A percentile compares a stretch with the other conserved stretches of the same genome.
Conservation (phyloP, 2,797 vertebrate species). For the Nothura maculosa region DNA sequence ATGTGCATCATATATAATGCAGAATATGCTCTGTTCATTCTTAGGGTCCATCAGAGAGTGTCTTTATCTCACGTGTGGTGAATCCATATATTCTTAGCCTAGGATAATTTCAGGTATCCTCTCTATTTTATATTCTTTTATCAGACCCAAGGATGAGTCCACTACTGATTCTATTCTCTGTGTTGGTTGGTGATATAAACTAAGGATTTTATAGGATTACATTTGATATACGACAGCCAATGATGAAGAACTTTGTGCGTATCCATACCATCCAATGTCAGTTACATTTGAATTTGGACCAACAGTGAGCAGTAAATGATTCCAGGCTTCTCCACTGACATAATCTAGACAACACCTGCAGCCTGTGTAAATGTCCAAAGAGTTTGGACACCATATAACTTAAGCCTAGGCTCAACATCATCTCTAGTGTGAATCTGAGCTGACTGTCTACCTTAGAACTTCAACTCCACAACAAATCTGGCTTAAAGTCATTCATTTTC, state of each 20-base stretch:
- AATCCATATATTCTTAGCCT: rapidly evolving
- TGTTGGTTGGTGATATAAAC: not conserved
- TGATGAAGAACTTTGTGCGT: not conserved
- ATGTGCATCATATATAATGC: rapidly evolving
- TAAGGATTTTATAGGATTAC: not conserved
- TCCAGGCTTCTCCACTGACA: not conserved
- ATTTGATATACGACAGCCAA: not conserved
- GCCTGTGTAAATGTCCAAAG: not conserved
- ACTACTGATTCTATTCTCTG: not conserved
- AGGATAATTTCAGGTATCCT: not conserved
- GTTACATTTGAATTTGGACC: not conserved
- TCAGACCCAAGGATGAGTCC: not conserved
- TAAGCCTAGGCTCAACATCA: not conserved
- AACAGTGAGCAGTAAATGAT: not conserved
- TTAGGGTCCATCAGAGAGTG: not conserved
- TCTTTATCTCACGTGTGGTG: rapidly evolving
- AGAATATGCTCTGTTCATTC: not conserved
- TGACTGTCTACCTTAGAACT: not conserved
- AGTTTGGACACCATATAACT: not conserved
- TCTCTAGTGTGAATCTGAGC: not conserved
- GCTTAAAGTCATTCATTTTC: not conserved
- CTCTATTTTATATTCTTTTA: not conserved
- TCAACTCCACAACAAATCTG: not conserved
- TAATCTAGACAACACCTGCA: not conserved
- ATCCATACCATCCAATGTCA: not conserved